Conservation (phyloP, 2,888 invertebrate species). For the Ichneumon xanthorius region DNA sequence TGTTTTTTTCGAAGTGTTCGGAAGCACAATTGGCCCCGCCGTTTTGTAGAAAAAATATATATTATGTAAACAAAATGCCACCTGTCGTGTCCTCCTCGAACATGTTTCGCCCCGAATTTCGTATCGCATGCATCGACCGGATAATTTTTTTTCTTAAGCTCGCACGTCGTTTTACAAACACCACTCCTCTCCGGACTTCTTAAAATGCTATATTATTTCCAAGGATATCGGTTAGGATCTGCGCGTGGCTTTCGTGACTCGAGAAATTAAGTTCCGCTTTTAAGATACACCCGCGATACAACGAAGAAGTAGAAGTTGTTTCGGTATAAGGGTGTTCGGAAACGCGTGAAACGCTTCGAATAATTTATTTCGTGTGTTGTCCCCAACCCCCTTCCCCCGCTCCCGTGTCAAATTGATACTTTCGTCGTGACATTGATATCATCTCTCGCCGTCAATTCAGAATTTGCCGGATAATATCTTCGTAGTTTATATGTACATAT, state of each 20-base stretch:
- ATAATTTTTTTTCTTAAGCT: not conserved
- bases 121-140: not conserved
- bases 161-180: not conserved
- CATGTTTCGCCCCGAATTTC: not conserved
- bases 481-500: not conserved
- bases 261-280: slow-evolving; percentile 64
- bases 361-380: not conserved
- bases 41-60: not conserved
- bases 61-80: not conserved
- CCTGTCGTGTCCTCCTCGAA: slow-evolving; percentile 21
- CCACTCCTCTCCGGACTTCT: not conserved
- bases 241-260: slow-evolving; percentile 62
- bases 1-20: not conserved
- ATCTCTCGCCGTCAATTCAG: slow-evolving; percentile 10
- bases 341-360: slow-evolving; percentile 35
- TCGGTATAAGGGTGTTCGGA: slow-evolving; percentile 11
- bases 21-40: not conserved
- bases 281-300: slow-evolving; percentile 70
- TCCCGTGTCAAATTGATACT: slow-evolving; percentile 36
- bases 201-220: slow-evolving; percentile 30
- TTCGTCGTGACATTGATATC: slow-evolving; percentile 33
- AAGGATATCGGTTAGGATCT: slow-evolving; percentile 55
- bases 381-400: not conserved
- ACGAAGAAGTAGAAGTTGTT: slow-evolving; percentile 9
- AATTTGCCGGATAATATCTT: slow-evolving; percentile 16